Evolutionary conservation across 2,113 vertebrate species (phyloP).

Genomic region (Tenebrosternarchus preto): DNA sequence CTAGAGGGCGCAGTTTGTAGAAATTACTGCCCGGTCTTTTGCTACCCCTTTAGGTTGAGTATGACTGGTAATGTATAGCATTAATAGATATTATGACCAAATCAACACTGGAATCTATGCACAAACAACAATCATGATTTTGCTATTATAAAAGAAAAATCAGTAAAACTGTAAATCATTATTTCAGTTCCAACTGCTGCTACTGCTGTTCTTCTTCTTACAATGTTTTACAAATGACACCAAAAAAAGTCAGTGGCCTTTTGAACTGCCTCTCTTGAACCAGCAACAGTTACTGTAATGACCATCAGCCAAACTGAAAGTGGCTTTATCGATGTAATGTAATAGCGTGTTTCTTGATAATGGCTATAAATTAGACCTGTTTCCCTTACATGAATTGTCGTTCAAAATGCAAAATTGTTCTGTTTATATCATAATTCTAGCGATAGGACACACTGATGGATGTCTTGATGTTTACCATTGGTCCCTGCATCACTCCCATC

Average conservation of each 20-base stretch:
- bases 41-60: not conserved
- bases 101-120: not conserved
- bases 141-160: not conserved
- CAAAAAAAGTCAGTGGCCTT: too few relatives aligned
- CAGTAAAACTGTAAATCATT: not conserved
- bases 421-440: not conserved
- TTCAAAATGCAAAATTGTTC: not conserved
- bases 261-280: too few relatives aligned
- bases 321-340: not conserved
- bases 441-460: not conserved
- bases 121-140: not conserved
- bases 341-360: not conserved
- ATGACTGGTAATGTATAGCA: not conserved
- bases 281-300: too few relatives aligned
- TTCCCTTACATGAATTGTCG: not conserved
- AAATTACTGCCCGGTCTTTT: not conserved
- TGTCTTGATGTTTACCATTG: constrained; percentile 78
- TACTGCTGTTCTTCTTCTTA: not conserved
- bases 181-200: not conserved
- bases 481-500: constrained; percentile 95
- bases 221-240: not conserved
- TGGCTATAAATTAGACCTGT: not conserved
- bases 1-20: not conserved
- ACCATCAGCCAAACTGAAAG: not conserved
- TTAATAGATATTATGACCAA: not conserved